These are phyloP conservation scores for Propithecus perrieri DNA, from an alignment of 2,797 vertebrate species.

Conservation along the genomic window DNA sequence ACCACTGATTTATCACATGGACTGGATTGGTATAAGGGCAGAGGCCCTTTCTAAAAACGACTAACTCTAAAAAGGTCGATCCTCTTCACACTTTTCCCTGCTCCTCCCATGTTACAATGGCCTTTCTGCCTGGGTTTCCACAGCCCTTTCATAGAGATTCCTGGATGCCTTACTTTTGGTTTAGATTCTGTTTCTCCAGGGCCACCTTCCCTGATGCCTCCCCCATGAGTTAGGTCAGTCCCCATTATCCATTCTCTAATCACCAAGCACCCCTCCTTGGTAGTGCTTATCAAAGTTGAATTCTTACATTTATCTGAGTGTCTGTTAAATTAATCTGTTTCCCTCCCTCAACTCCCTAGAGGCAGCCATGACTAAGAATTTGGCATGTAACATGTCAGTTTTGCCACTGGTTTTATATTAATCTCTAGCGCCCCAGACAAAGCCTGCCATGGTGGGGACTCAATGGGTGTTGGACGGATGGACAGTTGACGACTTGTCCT, in stretches of 20 bases:
- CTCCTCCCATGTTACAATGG: neutral
- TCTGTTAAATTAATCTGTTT: conserved; percentile 27
- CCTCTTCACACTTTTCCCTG: neutral
- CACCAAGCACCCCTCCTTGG: neutral
- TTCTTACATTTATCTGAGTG: neutral
- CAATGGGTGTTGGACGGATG: neutral
- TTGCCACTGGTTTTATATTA: neutral
- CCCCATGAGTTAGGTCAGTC: neutral
- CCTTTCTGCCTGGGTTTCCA: neutral
- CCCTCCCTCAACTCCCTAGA: neutral
- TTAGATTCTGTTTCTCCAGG: neutral
- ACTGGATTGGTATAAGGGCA: neutral
- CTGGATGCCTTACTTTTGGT: neutral
- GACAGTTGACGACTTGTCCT: neutral
- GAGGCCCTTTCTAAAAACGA: conserved; percentile 25
- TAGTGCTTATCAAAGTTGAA: neutral
- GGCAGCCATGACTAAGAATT: neutral
- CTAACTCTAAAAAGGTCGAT: neutral
- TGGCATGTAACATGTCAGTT: neutral
- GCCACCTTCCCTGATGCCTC: neutral
- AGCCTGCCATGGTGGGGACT: neutral
- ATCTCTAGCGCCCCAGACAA: neutral
- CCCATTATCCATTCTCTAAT: neutral
- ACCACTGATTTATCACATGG: neutral
- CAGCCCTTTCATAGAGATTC: neutral